Evolutionary conservation across 2,888 invertebrate species (phyloP).

Genomic region (Melanotus villosus): DNA sequence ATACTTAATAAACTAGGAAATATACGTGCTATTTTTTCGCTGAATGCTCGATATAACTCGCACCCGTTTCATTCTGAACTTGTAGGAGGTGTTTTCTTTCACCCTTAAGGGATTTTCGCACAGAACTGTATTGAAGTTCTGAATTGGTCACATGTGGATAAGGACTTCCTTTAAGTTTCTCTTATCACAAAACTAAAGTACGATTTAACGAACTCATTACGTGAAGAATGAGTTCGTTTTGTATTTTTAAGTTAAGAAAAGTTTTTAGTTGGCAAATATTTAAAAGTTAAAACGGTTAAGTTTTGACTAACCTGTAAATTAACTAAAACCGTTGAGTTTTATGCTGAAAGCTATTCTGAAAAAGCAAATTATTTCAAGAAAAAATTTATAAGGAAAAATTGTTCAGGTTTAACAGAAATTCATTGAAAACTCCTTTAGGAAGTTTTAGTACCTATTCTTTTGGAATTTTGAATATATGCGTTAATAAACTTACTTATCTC

Average conservation of each 20-base stretch:
- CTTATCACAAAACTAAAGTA: constrained; percentile 18
- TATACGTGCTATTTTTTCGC: constrained; percentile 17
- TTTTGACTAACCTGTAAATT: too few species aligned
- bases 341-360: too few species aligned
- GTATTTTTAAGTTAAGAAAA: constrained; percentile 14
- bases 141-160: constrained; percentile 40
- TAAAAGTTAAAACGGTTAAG: too few species aligned
- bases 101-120: constrained; percentile 37
- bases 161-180: constrained; percentile 23
- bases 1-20: constrained; percentile 25
- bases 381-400: too few species aligned
- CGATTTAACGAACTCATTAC: constrained; percentile 30
- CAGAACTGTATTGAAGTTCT: constrained; percentile 38
- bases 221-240: background rate
- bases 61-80: constrained; percentile 30
- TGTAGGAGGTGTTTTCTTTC: constrained; percentile 34
- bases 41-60: constrained; percentile 6
- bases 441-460: too few species aligned
- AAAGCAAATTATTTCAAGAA: too few species aligned
- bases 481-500: too few species aligned
- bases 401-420: too few species aligned
- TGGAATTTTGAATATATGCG: too few species aligned
- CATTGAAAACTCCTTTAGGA: too few species aligned
- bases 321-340: too few species aligned
- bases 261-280: too few species aligned